These are phyloP conservation scores for Saccostrea glomerata DNA, from an alignment of 1,140 invertebrate genomes.

Conservation along the genomic window DNA sequence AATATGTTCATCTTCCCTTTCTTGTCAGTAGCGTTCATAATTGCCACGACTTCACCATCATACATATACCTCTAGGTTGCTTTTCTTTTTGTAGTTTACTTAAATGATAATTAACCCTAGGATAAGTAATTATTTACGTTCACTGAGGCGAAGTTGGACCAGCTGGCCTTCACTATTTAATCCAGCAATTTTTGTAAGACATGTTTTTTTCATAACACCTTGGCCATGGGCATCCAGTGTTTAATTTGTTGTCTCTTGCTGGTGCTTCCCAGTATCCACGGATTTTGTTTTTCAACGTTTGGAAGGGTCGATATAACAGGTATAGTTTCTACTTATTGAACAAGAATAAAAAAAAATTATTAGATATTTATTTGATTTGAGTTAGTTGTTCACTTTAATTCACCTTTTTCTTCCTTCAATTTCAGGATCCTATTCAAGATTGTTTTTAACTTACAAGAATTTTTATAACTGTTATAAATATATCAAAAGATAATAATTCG, in stretches of 20 bases:
- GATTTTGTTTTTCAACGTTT: constrained; percentile 41
- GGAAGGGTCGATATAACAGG: constrained; percentile 50
- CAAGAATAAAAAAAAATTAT: no score
- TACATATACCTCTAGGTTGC: background rate
- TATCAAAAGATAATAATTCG: no score
- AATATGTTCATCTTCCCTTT: background rate
- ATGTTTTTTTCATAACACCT: background rate
- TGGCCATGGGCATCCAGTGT: background rate
- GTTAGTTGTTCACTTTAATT: no score
- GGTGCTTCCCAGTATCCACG: background rate
- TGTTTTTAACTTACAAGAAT: no score
- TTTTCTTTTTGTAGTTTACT: background rate
- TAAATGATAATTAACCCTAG: background rate
- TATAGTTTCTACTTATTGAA: background rate
- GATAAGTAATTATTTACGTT: constrained; percentile 29
- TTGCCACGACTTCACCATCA: background rate
- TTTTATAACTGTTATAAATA: no score
- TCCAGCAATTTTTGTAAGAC: background rate
- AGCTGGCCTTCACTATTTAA: background rate
- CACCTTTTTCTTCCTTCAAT: no score
- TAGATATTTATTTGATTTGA: no score
- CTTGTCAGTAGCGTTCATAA: constrained; percentile 6
- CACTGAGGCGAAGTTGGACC: background rate
- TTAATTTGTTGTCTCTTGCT: background rate
- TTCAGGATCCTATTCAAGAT: no score